Conservation (phyloP, 2,888 invertebrate species). For the Andricus curvator region DNA sequence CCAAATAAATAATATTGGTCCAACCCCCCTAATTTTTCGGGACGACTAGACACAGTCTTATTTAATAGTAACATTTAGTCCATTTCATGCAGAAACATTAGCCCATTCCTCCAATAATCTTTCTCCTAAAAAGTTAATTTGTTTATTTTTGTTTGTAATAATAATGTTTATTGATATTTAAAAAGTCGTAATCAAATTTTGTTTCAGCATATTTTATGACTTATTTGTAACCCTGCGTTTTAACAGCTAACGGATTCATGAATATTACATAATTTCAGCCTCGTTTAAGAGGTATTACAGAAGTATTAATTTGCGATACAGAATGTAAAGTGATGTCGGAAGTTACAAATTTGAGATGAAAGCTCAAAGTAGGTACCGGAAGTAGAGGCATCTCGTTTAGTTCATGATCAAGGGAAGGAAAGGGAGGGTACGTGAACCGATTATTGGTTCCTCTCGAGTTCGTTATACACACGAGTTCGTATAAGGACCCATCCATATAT, state of each 20-base stretch:
- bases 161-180: too few species aligned
- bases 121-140: too few species aligned
- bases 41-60: too few species aligned
- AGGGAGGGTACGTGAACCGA: neutral
- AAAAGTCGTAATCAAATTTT: too few species aligned
- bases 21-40: too few species aligned
- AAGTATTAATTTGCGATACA: neutral
- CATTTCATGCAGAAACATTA: too few species aligned
- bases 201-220: too few species aligned
- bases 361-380: neutral
- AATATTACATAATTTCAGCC: neutral
- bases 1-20: too few species aligned
- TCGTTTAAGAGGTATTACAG: neutral
- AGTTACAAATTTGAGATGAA: neutral
- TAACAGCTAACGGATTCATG: neutral
- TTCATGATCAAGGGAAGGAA: slow-evolving; percentile 37
- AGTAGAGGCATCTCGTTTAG: slow-evolving; percentile 17
- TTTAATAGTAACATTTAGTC: too few species aligned
- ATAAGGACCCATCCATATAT: slow-evolving; percentile 9
- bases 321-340: neutral
- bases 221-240: too few species aligned
- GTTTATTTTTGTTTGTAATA: too few species aligned
- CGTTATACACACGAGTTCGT: slow-evolving; percentile 15
- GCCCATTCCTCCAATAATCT: too few species aligned
- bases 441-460: slow-evolving; percentile 25